phyloP scores from a whole-genome alignment of 2,888 invertebrate genomes.

The Chloroclystis v-ata region DNA sequence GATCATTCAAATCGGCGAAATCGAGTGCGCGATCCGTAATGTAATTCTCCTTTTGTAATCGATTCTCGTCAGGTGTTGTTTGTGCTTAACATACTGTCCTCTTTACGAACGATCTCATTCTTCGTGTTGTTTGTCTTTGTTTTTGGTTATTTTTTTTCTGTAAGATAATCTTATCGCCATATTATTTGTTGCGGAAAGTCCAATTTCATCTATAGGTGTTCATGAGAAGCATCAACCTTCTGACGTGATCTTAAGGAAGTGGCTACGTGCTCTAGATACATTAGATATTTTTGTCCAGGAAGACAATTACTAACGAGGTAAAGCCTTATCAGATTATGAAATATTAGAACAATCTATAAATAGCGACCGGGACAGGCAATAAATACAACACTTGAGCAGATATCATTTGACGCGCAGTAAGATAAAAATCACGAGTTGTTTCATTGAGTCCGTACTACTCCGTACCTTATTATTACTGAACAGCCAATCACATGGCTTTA shows the following conservation, averaged over 20 bases:
- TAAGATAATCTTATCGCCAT: too few species aligned
- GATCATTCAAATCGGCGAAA: constrained; percentile 41
- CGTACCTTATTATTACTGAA: too few species aligned
- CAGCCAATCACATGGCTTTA: too few species aligned
- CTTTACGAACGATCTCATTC: constrained; percentile 16
- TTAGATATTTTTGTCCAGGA: constrained; percentile 8
- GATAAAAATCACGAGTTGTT: constrained; percentile 34
- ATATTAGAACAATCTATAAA: constrained; percentile 11
- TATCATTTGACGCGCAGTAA: constrained; percentile 26
- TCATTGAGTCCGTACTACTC: constrained; percentile 24
- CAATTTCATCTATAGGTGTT: too few species aligned
- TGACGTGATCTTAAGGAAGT: constrained; percentile 6
- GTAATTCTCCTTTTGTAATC: constrained; percentile 19
- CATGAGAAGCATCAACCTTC: too few species aligned
- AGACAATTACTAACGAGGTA: constrained; percentile 9
- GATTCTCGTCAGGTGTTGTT: constrained; percentile 48
- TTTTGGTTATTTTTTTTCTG: not conserved
- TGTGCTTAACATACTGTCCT: constrained; percentile 58
- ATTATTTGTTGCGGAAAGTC: too few species aligned
- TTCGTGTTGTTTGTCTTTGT: not conserved
- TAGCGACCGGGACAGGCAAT: constrained; percentile 17
- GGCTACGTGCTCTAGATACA: constrained; percentile 5
- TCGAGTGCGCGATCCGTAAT: constrained; percentile 32
- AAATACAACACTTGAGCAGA: constrained; percentile 19
- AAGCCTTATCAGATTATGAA: constrained; percentile 1